Base-by-base conservation (phyloP, 2,888 invertebrate genomes). In the Acanthosepion pharaonis region DNA sequence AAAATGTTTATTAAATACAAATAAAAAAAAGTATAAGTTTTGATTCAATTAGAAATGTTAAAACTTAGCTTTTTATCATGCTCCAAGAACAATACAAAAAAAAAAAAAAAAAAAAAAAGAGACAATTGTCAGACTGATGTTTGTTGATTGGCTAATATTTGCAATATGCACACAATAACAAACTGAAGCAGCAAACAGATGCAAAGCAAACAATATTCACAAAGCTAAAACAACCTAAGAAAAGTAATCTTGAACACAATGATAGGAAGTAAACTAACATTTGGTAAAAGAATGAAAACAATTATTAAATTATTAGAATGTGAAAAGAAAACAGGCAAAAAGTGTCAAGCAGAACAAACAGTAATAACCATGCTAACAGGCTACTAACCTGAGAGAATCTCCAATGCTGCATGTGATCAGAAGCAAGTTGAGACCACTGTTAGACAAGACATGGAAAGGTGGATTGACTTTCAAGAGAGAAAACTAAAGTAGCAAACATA, bases 401-500 rank as follows among this genome's bases (percentile, higher is more conserved):
- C 97, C 97, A 97, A 95, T 97, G 97, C 96, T 97, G 97, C 97
- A 96, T 97, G 96, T 96, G 96, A 96, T 97, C 96, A 96, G 96
- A 96, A 95, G 96, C 96, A 95, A 96, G 96, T 95, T 96, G 96
- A 96, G 95, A 96, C 96, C 96, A 96, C 96, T 96, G 96, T 95
- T 94, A 95, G 91, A 94, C 94, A 48, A 94, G 64, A 94, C 53
- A 93, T 93, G 15, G 28, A 93, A 92, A 92, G 33, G 49, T 92
- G 49, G 51, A 28, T 92, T 11, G 51, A 48, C 25, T 49, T 4
- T 48, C 49, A 25, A 9, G 23, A 48, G 23, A 48, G 48, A 28
- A 93, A 42, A 42, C 8, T 23, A 92, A 92, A 78, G n/a, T 9
- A 78, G n/a, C n/a, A 78, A 78, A 78, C 28, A 78, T 28, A 78